Evolutionary conservation across 2,113 vertebrate genomes (phyloP).

Genomic region (Eonycteris spelaea): DNA sequence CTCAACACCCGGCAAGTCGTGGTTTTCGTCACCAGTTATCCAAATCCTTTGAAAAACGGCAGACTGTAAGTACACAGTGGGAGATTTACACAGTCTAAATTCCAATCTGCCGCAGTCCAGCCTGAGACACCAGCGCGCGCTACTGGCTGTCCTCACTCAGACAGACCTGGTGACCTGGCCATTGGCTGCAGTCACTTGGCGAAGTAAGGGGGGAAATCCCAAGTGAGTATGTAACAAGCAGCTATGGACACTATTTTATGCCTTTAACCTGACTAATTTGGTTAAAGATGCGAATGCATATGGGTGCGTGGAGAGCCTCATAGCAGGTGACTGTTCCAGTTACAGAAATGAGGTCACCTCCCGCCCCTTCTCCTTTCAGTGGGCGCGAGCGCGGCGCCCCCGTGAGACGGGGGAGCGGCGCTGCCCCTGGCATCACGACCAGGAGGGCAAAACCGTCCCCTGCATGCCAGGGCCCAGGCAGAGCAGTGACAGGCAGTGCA

Average conservation of each 20-base stretch:
- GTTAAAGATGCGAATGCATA: neutral
- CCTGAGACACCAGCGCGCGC: neutral
- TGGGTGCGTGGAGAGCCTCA: neutral
- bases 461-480: neutral
- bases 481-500: neutral
- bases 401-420: neutral
- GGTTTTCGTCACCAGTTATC: neutral
- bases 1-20: neutral
- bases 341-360: neutral
- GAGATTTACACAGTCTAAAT: neutral
- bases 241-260: neutral
- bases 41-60: neutral
- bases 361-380: neutral
- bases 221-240: neutral
- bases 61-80: neutral
- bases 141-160: neutral
- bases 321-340: neutral
- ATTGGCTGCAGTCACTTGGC: neutral
- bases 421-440: neutral
- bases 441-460: neutral
- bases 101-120: neutral
- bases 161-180: neutral
- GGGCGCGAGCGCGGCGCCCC: neutral
- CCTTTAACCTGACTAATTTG: neutral
- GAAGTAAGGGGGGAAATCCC: neutral